Percentiles rank a stretch among this genome's conserved stretches.
Conservation (phyloP, 2,888 invertebrate species). For the Schrankia costaestrigalis region DNA sequence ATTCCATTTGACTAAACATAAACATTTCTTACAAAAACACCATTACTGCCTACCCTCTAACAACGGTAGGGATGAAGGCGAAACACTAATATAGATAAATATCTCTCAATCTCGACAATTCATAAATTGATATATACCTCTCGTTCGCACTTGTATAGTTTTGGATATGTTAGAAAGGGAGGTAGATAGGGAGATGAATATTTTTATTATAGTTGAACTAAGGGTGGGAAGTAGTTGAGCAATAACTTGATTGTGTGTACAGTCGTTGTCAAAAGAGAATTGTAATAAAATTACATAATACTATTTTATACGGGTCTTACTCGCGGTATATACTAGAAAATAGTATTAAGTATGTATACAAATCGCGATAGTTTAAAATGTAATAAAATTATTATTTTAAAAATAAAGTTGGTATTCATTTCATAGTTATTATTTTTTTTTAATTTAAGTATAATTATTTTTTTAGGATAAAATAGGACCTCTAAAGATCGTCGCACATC, state of each 20-base stretch:
- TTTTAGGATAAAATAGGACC: too few relatives aligned
- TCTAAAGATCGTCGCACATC: too few relatives aligned
- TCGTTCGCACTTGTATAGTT: constrained; percentile 10
- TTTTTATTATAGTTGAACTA: constrained; percentile 34
- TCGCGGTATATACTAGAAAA: not conserved
- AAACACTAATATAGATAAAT: constrained; percentile 37
- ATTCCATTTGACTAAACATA: constrained; percentile 28
- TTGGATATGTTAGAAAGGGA: constrained; percentile 14
- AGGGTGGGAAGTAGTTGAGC: constrained; percentile 33
- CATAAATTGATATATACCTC: constrained; percentile 34
- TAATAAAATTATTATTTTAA: too few relatives aligned
- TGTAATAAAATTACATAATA: not conserved
- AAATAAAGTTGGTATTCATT: too few relatives aligned
- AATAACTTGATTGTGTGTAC: constrained; percentile 30
- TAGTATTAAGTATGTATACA: not conserved
- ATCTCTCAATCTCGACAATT: constrained; percentile 30
- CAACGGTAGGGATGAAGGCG: constrained; percentile 22
- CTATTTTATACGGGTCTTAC: not conserved
- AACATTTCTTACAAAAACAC: constrained; percentile 26
- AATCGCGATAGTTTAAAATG: too few relatives aligned
- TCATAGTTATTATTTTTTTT: too few relatives aligned
- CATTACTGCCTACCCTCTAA: constrained; percentile 15
- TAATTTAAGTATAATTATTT: too few relatives aligned
- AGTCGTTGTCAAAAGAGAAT: constrained; percentile 3
- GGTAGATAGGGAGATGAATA: constrained; percentile 29